Evolutionary conservation across 1,140 invertebrate genomes (phyloP).

Genomic region (Rhizoglyphus robini): DNA sequence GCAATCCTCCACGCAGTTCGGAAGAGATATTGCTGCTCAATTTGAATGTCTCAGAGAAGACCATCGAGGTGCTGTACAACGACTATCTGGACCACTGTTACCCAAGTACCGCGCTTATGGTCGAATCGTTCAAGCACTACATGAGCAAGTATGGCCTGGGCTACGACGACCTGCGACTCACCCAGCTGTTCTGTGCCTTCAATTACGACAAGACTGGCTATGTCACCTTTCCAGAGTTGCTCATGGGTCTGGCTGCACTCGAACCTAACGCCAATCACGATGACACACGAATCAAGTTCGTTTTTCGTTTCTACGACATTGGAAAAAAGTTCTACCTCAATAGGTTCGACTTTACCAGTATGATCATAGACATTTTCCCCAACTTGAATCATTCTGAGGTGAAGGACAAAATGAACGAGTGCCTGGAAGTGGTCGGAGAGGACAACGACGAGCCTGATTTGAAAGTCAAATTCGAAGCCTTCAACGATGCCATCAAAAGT

Average conservation of each 20-base stretch:
- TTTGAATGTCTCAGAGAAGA: conserved; percentile 12
- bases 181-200: conserved; percentile 18
- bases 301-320: conserved; percentile 42
- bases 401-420: not conserved
- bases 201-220: conserved; percentile 14
- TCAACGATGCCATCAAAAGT: conserved; percentile 40
- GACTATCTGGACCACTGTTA: conserved; percentile 23
- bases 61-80: conserved; percentile 12
- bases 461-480: conserved; percentile 36
- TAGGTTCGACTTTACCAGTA: not conserved
- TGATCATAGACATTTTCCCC: not conserved
- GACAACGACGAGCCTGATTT: not conserved
- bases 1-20: conserved; percentile 17
- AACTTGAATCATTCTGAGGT: not conserved
- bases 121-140: conserved; percentile 18
- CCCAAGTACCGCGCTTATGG: conserved; percentile 9
- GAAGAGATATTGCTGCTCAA: conserved; percentile 20
- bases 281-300: conserved; percentile 43
- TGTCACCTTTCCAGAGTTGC: conserved; percentile 36
- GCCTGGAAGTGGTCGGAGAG: not conserved
- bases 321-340: conserved; percentile 35
- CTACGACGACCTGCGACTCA: not conserved
- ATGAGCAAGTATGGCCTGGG: conserved; percentile 18
- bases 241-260: conserved; percentile 40
- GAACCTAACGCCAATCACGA: conserved; percentile 37